A percentile compares a stretch with the other conserved stretches of the same genome.
Conservation (phyloP, 2,797 vertebrate genomes). For the Scleropages formosus region DNA sequence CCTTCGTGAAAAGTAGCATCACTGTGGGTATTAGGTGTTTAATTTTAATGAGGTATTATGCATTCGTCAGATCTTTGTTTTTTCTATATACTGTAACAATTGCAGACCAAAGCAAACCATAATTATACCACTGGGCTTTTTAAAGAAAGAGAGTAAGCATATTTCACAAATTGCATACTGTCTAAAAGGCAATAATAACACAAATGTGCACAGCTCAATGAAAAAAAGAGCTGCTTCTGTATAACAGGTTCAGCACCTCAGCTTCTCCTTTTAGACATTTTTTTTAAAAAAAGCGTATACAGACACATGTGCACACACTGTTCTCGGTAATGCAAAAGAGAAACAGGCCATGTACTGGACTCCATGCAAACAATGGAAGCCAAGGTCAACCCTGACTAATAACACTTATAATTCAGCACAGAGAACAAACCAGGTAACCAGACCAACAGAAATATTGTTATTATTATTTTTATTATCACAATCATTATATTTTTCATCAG, state of each 20-base stretch:
- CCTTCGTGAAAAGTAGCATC: not conserved
- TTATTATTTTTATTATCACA: too few species aligned
- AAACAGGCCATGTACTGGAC: not conserved
- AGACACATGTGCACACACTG: not conserved
- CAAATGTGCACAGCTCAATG: conserved; percentile 3
- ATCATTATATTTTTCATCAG: too few species aligned
- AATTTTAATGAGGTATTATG: not conserved
- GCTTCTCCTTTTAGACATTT: not conserved
- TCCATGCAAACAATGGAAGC: not conserved
- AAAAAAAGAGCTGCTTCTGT: not conserved
- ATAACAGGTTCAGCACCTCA: not conserved
- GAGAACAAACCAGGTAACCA: not conserved
- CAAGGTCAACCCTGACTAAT: not conserved
- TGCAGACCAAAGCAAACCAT: conserved; percentile 22
- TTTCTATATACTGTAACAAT: not conserved
- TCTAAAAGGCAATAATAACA: conserved; percentile 14
- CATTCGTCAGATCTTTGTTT: conserved; percentile 20
- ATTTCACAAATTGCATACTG: conserved; percentile 9
- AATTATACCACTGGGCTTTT: conserved; percentile 1
- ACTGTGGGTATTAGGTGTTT: not conserved
- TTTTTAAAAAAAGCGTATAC: not conserved
- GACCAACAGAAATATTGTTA: too few species aligned
- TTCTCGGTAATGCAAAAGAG: not conserved
- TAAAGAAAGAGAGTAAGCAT: conserved; percentile 6
- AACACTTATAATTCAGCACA: not conserved